These are phyloP conservation scores for Mugil cephalus DNA, from an alignment of 2,113 vertebrate genomes.

Conservation along the genomic window DNA sequence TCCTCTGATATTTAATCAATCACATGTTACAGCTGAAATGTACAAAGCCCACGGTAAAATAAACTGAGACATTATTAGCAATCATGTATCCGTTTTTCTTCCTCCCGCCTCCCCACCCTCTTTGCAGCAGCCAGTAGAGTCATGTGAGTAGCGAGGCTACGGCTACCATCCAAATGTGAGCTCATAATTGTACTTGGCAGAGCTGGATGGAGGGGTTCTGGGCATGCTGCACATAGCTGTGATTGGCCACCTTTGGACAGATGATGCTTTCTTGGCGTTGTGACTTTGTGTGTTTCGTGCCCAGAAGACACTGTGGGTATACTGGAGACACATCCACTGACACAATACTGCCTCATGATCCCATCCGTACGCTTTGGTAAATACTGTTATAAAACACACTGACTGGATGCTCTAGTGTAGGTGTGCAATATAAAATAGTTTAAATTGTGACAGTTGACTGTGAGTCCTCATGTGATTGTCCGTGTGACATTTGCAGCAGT, in stretches of 20 bases:
- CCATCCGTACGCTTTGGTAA: no score
- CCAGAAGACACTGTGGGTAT: constrained; percentile 4
- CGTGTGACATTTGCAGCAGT: constrained; percentile 62
- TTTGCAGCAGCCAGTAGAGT: constrained; percentile 16
- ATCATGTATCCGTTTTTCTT: constrained; percentile 21
- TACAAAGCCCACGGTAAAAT: constrained; percentile 1
- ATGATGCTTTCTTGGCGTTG: constrained; percentile 22
- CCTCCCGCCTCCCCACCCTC: no score
- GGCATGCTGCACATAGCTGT: constrained; percentile 43
- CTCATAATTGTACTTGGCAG: constrained; percentile 58
- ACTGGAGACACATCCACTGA: neutral
- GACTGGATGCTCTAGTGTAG: no score
- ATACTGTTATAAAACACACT: no score
- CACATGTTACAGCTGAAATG: constrained; percentile 4
- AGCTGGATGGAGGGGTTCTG: constrained; percentile 1
- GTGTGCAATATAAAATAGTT: constrained; percentile 9
- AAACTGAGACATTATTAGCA: constrained; percentile 30
- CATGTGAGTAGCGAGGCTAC: constrained; percentile 19
- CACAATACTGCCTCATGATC: neutral
- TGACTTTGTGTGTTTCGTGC: constrained; percentile 13
- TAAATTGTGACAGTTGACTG: neutral
- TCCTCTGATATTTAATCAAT: neutral
- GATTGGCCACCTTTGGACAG: constrained; percentile 13
- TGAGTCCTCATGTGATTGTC: constrained; percentile 34
- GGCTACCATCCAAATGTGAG: constrained; percentile 18